These are phyloP conservation scores for Molossus alvarezi DNA, from an alignment of 2,797 vertebrate genomes.

Conservation along the genomic window DNA sequence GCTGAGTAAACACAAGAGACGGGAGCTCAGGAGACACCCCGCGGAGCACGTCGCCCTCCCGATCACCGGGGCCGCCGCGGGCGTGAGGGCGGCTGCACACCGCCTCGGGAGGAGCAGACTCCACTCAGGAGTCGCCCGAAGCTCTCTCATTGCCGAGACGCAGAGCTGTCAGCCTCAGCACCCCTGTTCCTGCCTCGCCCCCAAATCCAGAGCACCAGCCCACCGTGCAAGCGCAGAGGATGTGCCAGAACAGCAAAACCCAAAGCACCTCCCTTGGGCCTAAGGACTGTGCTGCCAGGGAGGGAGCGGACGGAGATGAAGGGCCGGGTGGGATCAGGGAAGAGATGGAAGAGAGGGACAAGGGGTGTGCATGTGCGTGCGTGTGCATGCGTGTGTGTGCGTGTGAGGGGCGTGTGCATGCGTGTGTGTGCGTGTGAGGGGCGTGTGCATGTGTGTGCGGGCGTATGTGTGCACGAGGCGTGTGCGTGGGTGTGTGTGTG, in stretches of 20 bases:
- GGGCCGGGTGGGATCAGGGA: background rate
- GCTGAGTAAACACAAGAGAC: background rate
- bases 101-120: background rate
- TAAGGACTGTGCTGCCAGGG: background rate
- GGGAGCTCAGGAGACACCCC: background rate
- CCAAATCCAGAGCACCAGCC: background rate
- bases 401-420: too few species aligned
- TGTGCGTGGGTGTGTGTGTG: too few species aligned
- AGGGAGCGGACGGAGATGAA: background rate
- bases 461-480: too few species aligned
- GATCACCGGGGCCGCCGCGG: rapidly evolving
- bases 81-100: rapidly evolving
- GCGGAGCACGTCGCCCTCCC: rapidly evolving
- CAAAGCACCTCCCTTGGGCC: too few species aligned
- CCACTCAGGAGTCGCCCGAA: background rate
- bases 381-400: background rate
- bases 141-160: background rate
- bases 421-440: too few species aligned
- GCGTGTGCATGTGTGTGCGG: too few species aligned
- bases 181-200: background rate
- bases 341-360: background rate
- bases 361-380: background rate
- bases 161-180: too few species aligned
- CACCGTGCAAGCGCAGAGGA: background rate
- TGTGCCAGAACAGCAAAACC: too few species aligned